Evolutionary conservation across 2,113 vertebrate genomes (phyloP), one percentile per base, ranked within the genome.

Genomic region (Clarias macrocephalus): DNA sequence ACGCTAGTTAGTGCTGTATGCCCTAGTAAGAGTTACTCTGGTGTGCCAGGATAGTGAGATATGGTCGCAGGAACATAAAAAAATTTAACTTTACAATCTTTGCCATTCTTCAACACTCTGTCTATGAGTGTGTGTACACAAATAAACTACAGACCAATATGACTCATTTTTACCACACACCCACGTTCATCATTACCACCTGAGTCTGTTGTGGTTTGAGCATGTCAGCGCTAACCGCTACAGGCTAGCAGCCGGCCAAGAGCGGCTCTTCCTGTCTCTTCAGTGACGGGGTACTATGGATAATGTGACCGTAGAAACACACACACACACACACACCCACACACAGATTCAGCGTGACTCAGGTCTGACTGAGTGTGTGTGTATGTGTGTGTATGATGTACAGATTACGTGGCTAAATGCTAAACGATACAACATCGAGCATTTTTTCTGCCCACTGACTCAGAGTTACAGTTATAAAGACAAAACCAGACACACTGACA

Each of bases 91-190:
- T 6, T 33, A 70, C 68, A 2, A 19, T 30, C 65, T 28, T 68
- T 13, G 4, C 65, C 30, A 33, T 68, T 6, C 66, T 42, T 73
- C 42, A 42, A 42, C 18, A 42, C 42, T 33, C 56, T 60, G 15
- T 30, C 10, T 56, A 87, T 91, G 88, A 88, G 91, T 86, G 89
- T 66, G 15, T 83, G 52, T 9, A 2, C 15, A 12, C 1, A 13
- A 13, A 65, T 54, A 30, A 56, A 83, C 65, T 16, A 56, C 63
- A 70, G 63, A 54, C 21, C 25, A 66, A 9, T 28, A 33, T 19
- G n/a, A 54, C 65, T 68, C 48, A 30, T 72, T 18, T 19, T 66
- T 30, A 66, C 15, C 2, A 21, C 30, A n/a, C 48, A 56, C 73
- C 30, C 76, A 65, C 18, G 28, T 42, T 25, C 15, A 52, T 18